A percentile compares a stretch with the other conserved stretches of the same genome.
Conservation (phyloP, 2,113 vertebrate genomes). For the Rhinolophus ferrumequinum region DNA sequence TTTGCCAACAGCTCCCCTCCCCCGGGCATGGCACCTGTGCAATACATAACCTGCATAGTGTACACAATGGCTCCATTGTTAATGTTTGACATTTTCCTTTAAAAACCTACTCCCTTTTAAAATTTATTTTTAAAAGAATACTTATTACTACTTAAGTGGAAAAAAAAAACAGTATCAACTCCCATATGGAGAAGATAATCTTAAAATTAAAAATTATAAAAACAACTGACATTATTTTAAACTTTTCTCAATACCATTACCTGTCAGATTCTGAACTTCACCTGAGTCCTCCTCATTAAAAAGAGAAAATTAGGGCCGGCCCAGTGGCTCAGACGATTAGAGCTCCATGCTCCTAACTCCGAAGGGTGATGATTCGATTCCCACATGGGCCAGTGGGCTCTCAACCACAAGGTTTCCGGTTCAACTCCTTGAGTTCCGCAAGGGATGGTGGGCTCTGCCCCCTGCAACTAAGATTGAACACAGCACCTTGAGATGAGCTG, state of each 20-base stretch:
- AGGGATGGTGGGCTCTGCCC: no score
- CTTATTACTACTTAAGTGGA: not conserved
- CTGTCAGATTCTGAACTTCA: not conserved
- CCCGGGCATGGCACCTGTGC: not conserved
- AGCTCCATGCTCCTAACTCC: no score
- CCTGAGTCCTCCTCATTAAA: not conserved
- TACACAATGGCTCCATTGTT: not conserved
- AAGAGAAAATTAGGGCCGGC: not conserved
- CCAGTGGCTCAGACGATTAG: no score
- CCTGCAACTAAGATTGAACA: no score
- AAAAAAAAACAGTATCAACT: not conserved
- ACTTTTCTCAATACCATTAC: not conserved
- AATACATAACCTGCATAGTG: not conserved
- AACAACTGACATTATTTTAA: not conserved
- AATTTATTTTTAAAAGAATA: not conserved
- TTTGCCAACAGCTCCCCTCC: not conserved
- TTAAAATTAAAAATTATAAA: constrained; percentile 19
- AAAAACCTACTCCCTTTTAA: not conserved
- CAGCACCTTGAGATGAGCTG: no score
- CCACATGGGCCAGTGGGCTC: no score
- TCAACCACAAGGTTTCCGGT: no score
- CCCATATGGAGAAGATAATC: not conserved
- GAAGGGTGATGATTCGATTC: no score
- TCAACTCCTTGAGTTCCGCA: no score
- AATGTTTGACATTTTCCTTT: constrained; percentile 13